A percentile compares a stretch with the other conserved stretches of the same genome.
phyloP scores from a whole-genome alignment of 37 sponge, comb jelly and placozoan genomes.

The Axinella damicornis region DNA sequence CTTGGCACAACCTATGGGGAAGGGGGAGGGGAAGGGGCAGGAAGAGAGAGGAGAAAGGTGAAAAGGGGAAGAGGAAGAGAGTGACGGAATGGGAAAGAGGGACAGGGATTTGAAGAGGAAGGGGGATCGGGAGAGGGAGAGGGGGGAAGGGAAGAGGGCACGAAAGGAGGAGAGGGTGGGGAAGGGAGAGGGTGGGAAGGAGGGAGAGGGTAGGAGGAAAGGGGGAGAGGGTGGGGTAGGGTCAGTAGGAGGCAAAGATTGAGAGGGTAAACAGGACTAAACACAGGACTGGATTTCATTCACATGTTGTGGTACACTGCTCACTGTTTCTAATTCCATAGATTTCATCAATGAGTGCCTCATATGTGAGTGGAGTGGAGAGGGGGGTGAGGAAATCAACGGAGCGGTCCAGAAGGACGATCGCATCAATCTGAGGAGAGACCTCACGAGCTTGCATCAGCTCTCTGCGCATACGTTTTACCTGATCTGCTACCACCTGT shows the following conservation, averaged over 20 bases:
- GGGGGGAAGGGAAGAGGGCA: not conserved
- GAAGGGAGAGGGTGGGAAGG: not conserved
- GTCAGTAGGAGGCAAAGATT: not conserved
- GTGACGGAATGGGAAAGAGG: not conserved
- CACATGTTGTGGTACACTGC: not conserved
- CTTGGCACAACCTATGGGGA: slow-evolving; percentile 28
- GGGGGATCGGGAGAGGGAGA: not conserved
- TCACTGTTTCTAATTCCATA: slow-evolving; percentile 88
- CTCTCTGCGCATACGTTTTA: slow-evolving; percentile 74
- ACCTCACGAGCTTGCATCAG: slow-evolving; percentile 50
- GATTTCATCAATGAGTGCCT: slow-evolving; percentile 96
- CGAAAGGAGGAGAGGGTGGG: not conserved
- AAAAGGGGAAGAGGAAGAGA: not conserved
- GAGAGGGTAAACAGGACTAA: not conserved
- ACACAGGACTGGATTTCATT: too few relatives aligned
- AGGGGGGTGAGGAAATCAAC: slow-evolving; percentile 97
- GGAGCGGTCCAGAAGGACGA: slow-evolving; percentile 90
- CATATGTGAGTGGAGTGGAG: slow-evolving; percentile 95
- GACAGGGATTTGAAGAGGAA: not conserved
- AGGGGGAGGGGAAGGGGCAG: not conserved
- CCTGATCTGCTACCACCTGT: slow-evolving; percentile 80
- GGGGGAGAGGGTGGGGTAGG: not conserved
- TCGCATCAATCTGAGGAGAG: slow-evolving; percentile 79
- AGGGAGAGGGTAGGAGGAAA: not conserved
- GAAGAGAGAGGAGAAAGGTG: not conserved